These are phyloP conservation scores for Ischnura elegans DNA, from an alignment of 2,888 invertebrate genomes.

Conservation along the genomic window DNA sequence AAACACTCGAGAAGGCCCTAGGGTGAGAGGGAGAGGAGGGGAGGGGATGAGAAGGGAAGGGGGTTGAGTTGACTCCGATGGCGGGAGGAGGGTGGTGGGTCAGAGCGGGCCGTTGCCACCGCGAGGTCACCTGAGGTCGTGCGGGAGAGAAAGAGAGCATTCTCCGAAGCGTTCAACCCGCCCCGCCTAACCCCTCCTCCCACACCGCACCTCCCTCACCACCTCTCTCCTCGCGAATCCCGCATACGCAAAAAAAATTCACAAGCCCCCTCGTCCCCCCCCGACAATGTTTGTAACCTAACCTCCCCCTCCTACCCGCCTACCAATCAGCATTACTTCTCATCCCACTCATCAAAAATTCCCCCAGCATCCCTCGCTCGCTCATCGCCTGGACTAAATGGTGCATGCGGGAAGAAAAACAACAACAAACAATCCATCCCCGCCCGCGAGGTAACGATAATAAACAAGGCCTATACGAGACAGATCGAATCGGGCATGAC, in stretches of 20 bases:
- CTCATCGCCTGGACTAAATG: not conserved
- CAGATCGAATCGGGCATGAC: no score
- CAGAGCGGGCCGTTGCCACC: conserved; percentile 62
- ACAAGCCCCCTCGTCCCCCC: not conserved
- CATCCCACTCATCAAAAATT: not conserved
- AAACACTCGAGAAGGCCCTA: not conserved
- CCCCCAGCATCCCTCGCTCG: not conserved
- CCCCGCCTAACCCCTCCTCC: not conserved
- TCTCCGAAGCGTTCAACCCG: conserved; percentile 43
- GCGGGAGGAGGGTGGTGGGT: not conserved
- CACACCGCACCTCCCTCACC: not conserved
- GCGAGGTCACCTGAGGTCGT: conserved; percentile 63
- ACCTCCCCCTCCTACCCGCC: not conserved
- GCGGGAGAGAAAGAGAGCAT: not conserved
- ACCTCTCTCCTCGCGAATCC: not conserved
- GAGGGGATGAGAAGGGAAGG: not conserved
- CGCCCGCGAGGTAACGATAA: not conserved
- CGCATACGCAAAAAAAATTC: not conserved
- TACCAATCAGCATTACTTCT: no score
- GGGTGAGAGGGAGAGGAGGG: not conserved
- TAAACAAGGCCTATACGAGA: not conserved
- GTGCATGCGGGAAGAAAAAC: not conserved
- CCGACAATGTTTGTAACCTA: no score
- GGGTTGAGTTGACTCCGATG: not conserved
- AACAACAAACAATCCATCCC: not conserved